These are phyloP conservation scores for Acanthopleura granulata DNA, from an alignment of 2,888 invertebrate species.

Conservation along the genomic window DNA sequence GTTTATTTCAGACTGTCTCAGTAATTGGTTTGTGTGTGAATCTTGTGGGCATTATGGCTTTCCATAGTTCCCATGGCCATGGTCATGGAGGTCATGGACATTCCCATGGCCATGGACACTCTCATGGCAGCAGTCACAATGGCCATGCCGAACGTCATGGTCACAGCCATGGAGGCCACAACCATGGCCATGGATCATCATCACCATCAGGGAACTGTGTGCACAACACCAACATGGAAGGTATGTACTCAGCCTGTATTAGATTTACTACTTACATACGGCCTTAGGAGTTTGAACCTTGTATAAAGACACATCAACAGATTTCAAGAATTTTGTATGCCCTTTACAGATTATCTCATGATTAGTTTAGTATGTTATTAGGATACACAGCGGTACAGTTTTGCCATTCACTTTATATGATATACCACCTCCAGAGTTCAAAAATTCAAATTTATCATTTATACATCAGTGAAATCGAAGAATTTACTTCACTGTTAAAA, in stretches of 20 bases:
- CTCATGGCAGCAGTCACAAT: slow-evolving; percentile 55
- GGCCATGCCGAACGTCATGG: slow-evolving; percentile 45
- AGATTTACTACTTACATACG: too few species aligned
- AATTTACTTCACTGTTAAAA: too few species aligned
- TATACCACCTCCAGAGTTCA: too few species aligned
- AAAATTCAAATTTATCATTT: too few species aligned
- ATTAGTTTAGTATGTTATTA: too few species aligned
- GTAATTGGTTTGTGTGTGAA: slow-evolving; percentile 74
- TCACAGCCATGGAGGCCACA: slow-evolving; percentile 56
- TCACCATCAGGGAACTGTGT: slow-evolving; percentile 31
- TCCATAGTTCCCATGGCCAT: slow-evolving; percentile 65
- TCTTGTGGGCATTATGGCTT: slow-evolving; percentile 73
- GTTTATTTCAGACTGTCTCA: slow-evolving; percentile 71
- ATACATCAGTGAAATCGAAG: too few species aligned
- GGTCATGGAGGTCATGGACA: slow-evolving; percentile 67
- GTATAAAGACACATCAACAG: too few species aligned
- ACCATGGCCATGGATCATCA: slow-evolving; percentile 42
- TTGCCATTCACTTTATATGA: too few species aligned
- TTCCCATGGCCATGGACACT: slow-evolving; percentile 51
- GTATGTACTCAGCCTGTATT: slow-evolving; percentile 57
- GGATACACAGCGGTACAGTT: too few species aligned
- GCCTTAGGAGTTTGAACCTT: too few species aligned
- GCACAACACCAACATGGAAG: slow-evolving; percentile 74
- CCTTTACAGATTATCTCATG: too few species aligned
- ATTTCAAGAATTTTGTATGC: too few species aligned